These are phyloP conservation scores for Drosophila mettleri DNA, from an alignment of 2,888 invertebrate species.

Conservation along the genomic window DNA sequence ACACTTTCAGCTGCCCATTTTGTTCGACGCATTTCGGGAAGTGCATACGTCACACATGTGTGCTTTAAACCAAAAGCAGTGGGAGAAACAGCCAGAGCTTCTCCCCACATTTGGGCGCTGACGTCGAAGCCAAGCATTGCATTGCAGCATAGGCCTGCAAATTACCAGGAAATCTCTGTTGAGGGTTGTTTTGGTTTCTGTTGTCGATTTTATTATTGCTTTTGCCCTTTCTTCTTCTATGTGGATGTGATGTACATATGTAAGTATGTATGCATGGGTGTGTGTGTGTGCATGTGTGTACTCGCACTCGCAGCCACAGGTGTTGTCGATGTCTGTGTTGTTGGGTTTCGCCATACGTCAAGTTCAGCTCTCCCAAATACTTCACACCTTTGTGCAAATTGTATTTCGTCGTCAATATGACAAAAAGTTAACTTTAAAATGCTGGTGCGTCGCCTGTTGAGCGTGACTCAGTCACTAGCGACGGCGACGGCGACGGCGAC, in stretches of 20 bases:
- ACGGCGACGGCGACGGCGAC: not conserved
- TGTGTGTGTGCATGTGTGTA: not conserved
- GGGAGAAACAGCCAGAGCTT: not conserved
- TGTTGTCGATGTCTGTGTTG: slow-evolving; percentile 48
- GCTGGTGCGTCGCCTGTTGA: slow-evolving; percentile 58
- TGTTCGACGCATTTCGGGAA: slow-evolving; percentile 31
- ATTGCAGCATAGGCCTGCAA: slow-evolving; percentile 56
- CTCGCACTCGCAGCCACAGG: slow-evolving; percentile 65
- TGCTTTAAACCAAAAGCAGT: slow-evolving; percentile 5
- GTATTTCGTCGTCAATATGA: slow-evolving; percentile 68
- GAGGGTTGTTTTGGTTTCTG: slow-evolving; percentile 57
- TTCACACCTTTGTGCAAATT: slow-evolving; percentile 75
- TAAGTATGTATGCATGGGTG: too few relatives aligned
- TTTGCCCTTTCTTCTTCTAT: slow-evolving; percentile 7
- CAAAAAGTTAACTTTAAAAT: slow-evolving; percentile 75
- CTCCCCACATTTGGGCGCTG: slow-evolving; percentile 5
- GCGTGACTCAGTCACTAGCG: slow-evolving; percentile 60
- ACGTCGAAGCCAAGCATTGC: slow-evolving; percentile 22
- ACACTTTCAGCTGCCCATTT: slow-evolving; percentile 68
- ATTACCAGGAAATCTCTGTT: slow-evolving; percentile 63
- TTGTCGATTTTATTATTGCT: slow-evolving; percentile 33
- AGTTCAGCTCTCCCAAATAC: slow-evolving; percentile 66
- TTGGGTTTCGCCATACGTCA: slow-evolving; percentile 53
- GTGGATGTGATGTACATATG: not conserved
- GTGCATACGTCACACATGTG: slow-evolving; percentile 53